Base-by-base conservation (phyloP, 1,140 invertebrate species). In the Drosophila jambulina region DNA sequence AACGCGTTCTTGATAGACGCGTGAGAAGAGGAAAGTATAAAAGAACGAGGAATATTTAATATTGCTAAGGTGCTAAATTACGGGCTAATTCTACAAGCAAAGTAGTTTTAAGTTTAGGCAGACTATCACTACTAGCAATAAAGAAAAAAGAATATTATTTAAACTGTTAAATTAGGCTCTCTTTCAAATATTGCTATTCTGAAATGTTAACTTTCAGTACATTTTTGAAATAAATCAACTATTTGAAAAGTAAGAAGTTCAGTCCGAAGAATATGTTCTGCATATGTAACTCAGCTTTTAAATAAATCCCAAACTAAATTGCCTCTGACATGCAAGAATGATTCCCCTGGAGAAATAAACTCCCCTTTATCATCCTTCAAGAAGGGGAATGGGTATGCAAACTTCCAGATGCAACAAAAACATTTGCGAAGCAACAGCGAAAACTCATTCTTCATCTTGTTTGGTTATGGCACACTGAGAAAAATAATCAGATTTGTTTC, bases 261-360 rank as follows among this genome's bases (percentile, higher is more conserved):
- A 7, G 12, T 29, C 12, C 25, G 13, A 42, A 5, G 27, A 27
- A 21, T 48, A 48, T 21, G 21, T 29, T 34, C 29, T 72, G 53
- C 43, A 59, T 43, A 43, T 49, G 70, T 72, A 72, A 59, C 53
- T 21, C 36, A 72, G 70, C 48, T 67, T 51, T 60, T 60, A 59
- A 72, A 72, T 71, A 71, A 72, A 72, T 71, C 42, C 27, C 23
- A 36, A 60, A 42, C 68, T 36, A 51, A 60, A 72, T 72, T 72
- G 67, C 29, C 36, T 29, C 43, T 72, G 67, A 58, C 67, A 72
- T 40, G 23, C 43, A 40, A 42, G 45, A 59, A 27, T 42, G 27
- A 40, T 34, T 70, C 38, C 48, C 63, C n/a, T 32, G 27, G 23
- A 46, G 61, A 49, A 51, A 49, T 27, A 67, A 38, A 32, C 10